Evolutionary conservation across 1,140 invertebrate species (phyloP).

Genomic region (Drosophila bocki): DNA sequence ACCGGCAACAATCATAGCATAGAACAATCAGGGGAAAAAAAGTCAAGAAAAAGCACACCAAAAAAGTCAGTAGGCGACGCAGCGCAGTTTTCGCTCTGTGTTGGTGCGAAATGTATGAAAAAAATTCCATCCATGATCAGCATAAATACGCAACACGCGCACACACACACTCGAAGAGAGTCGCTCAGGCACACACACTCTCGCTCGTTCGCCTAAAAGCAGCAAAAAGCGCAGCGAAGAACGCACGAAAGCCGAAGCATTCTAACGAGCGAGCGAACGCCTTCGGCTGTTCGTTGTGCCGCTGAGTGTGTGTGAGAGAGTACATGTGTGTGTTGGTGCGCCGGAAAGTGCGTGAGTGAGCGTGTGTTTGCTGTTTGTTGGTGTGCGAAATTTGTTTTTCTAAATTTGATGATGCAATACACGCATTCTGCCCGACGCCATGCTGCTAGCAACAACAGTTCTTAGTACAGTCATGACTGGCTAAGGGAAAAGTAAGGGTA

Average conservation of each 20-base stretch:
- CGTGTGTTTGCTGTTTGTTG: constrained; percentile 17
- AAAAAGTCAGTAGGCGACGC: constrained; percentile 54
- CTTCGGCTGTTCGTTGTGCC: constrained; percentile 52
- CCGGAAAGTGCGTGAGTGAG: constrained; percentile 27
- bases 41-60: constrained; percentile 21
- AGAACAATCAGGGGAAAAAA: constrained; percentile 37
- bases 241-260: constrained; percentile 36
- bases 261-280: constrained; percentile 10
- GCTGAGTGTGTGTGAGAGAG: constrained; percentile 7
- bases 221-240: constrained; percentile 45
- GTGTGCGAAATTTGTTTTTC: constrained; percentile 73
- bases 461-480: neutral
- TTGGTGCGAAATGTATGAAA: constrained; percentile 70
- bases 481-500: neutral
- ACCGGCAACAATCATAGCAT: constrained; percentile 24
- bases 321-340: constrained; percentile 4
- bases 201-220: constrained; percentile 13
- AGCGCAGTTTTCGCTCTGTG: constrained; percentile 50
- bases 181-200: neutral
- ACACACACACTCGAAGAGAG: constrained; percentile 31
- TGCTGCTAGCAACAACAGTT: constrained; percentile 13
- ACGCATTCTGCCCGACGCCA: constrained; percentile 65
- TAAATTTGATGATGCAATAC: constrained; percentile 83
- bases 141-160: constrained; percentile 75
- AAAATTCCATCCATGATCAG: constrained; percentile 77